These are phyloP conservation scores for Cacatua alba DNA, from an alignment of 2,113 vertebrate genomes.

Conservation along the genomic window DNA sequence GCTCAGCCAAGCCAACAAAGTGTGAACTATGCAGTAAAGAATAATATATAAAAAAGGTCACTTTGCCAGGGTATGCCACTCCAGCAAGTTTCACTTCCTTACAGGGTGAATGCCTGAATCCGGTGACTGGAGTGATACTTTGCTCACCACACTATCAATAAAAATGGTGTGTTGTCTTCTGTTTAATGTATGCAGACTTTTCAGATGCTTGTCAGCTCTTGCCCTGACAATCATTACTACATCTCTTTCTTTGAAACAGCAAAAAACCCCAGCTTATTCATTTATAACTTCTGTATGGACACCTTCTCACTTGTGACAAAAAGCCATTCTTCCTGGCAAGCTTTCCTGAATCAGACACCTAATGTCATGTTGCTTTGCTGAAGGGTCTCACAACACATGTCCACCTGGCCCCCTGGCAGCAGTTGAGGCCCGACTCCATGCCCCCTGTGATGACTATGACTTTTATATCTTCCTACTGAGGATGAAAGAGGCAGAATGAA, in stretches of 20 bases:
- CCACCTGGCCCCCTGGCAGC: not conserved
- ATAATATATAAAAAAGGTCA: slow-evolving; percentile 62
- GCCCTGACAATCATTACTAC: slow-evolving; percentile 20
- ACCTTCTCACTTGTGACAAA: not conserved
- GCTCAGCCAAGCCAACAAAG: slow-evolving; percentile 52
- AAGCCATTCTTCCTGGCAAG: not conserved
- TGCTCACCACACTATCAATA: not conserved
- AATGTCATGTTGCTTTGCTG: not conserved
- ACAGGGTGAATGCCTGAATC: not conserved
- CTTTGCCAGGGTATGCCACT: slow-evolving; percentile 51
- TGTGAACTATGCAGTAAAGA: slow-evolving; percentile 57
- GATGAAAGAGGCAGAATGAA: not conserved
- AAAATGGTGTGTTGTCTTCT: not conserved
- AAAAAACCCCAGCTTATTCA: not conserved
- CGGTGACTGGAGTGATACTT: not conserved
- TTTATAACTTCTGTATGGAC: not conserved
- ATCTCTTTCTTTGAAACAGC: not conserved
- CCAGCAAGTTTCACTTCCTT: slow-evolving; percentile 55
- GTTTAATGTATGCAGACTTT: not conserved
- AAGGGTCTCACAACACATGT: not conserved
- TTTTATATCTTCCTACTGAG: not conserved
- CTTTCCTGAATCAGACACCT: not conserved
- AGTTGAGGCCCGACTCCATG: not conserved
- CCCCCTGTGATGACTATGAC: not conserved
- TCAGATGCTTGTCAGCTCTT: not conserved